Conservation (phyloP, 64 coral and sea anemone genomes). For the Exaiptasia diaphana region DNA sequence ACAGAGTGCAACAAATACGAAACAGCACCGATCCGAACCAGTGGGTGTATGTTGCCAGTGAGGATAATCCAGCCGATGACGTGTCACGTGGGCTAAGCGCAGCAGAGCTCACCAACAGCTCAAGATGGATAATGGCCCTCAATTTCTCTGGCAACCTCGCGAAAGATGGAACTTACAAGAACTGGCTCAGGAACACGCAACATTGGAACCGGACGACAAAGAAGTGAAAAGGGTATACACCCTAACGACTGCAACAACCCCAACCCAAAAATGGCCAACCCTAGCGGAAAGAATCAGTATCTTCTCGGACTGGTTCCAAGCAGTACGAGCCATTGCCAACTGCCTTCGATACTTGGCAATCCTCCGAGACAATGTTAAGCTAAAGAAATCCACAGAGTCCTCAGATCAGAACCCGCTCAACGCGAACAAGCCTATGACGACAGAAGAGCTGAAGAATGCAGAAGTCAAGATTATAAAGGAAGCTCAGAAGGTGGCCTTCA, state of each 20-base stretch:
- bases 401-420: background rate
- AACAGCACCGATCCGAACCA: constrained; percentile 11
- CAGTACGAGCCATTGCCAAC: background rate
- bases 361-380: background rate
- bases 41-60: constrained; percentile 3
- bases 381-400: background rate
- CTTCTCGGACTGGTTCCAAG: constrained; percentile 41
- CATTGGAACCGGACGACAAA: background rate
- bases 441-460: background rate
- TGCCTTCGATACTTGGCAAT: background rate
- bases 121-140: background rate
- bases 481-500: background rate
- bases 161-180: background rate
- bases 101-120: background rate
- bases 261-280: background rate
- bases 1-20: constrained; percentile 1
- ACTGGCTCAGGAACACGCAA: background rate
- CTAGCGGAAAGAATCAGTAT: background rate
- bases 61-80: constrained; percentile 23
- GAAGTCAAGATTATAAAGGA: background rate
- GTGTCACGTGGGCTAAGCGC: background rate
- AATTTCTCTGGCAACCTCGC: background rate
- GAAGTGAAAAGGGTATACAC: background rate
- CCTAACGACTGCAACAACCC: background rate
- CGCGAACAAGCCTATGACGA: background rate